phyloP scores from a whole-genome alignment of 2,888 invertebrate genomes.

The Ichneumon xanthorius region DNA sequence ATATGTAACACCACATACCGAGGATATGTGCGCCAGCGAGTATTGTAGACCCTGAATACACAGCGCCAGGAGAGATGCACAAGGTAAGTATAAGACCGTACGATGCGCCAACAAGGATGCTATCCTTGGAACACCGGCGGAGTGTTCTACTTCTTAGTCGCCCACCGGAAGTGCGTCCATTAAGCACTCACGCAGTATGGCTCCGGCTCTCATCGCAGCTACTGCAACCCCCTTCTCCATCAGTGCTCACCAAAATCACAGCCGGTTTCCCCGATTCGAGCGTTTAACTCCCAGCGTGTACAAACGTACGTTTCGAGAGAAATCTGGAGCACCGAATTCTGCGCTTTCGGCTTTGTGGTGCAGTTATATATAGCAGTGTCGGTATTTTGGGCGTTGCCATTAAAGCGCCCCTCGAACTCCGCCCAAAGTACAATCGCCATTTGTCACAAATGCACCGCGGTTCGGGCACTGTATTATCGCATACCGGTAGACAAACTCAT shows the following conservation, averaged over 20 bases:
- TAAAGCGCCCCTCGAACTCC: constrained; percentile 54
- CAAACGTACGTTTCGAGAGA: constrained; percentile 44
- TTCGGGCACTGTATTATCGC: constrained; percentile 40
- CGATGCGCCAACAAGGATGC: constrained; percentile 41
- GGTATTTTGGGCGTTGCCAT: constrained; percentile 51
- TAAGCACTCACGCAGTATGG: constrained; percentile 64
- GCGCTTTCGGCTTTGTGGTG: not conserved
- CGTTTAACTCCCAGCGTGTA: constrained; percentile 44
- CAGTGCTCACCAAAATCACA: constrained; percentile 47
- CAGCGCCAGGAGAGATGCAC: not conserved
- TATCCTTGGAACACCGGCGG: constrained; percentile 28
- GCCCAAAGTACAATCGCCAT: constrained; percentile 61
- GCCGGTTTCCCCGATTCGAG: constrained; percentile 31
- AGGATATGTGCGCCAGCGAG: not conserved
- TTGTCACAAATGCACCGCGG: constrained; percentile 48
- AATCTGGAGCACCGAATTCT: constrained; percentile 55
- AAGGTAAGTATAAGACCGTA: constrained; percentile 40
- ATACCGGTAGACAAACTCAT: not conserved
- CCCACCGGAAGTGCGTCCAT: constrained; percentile 66
- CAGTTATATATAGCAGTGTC: constrained; percentile 9
- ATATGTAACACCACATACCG: not conserved
- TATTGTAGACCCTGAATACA: constrained; percentile 9
- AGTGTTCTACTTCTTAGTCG: constrained; percentile 51
- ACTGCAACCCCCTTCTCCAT: constrained; percentile 49
- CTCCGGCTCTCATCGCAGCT: constrained; percentile 62